Evolutionary conservation across 1,140 invertebrate genomes (phyloP), one percentile per base, ranked within the genome.

Genomic region (Macrotrachela quadricornifera): DNA sequence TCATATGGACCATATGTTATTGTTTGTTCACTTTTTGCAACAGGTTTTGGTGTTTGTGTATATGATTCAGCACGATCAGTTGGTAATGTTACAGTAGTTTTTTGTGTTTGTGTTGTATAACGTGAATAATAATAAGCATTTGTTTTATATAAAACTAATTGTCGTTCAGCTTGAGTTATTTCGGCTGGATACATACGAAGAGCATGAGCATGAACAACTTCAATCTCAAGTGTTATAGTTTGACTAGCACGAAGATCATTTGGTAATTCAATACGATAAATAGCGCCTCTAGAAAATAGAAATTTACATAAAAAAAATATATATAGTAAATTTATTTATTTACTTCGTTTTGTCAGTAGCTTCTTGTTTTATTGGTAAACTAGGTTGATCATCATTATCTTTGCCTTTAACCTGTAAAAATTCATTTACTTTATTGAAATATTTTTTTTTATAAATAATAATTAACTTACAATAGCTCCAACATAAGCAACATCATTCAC

Each of bases 131-230:
- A 73, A 64, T 87, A 85, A 46, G 83, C 72, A 61, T 82, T 88
- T 37, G 84, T 86, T 51, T 69, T 75, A 62, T 82, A 92, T 57
- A 79, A 77, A 0, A 95, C 83, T 50, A 91, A 71, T 66, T 96
- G 91, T 59, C 87, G 87, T 61, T 95, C 88, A 57, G 82, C 79
- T 65, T 95, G 91, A 0, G 76, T 76, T 53, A 96, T 91, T 60
- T 80, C 74, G 15, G 77, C 77, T 1, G 91, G 91, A 69, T 85
- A 83, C 1, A 88, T 82, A 12, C 69, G 59, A 8, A 92, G 67
- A 30, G 77, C 73, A 62, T 86, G 80, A 0, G 79, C 79, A 21
- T 79, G 79, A 0, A 86, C 75, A 45, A 49, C 40, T 50, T 54
- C 53, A 39, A 54, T 36, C 13, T 49, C 39, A 6, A 54, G 30